phyloP scores from a whole-genome alignment of 2,888 invertebrate species.

The Nectonema munidae region DNA sequence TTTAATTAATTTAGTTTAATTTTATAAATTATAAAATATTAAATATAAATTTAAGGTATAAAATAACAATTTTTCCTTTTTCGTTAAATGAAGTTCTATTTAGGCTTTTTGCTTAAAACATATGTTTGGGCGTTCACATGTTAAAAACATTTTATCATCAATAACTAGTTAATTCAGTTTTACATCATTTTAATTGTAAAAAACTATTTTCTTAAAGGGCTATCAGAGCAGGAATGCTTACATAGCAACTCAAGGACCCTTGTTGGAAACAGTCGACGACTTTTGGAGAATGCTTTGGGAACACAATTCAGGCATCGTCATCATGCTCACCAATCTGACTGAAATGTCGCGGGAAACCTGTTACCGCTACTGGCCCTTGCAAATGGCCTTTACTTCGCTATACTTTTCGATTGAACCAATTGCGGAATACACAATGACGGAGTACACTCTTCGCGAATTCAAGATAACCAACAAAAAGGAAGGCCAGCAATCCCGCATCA shows the following conservation, averaged over 20 bases:
- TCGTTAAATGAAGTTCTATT: no score
- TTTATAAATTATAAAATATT: no score
- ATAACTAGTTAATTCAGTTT: no score
- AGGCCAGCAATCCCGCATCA: conserved; percentile 35
- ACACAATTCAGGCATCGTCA: conserved; percentile 90
- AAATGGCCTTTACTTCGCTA: conserved; percentile 75
- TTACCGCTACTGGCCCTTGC: conserved; percentile 96
- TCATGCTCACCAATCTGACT: conserved; percentile 83
- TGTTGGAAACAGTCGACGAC: conserved; percentile 78
- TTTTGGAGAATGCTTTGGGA: conserved; percentile 99
- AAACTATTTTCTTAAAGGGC: conserved; percentile 21
- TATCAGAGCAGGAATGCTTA: conserved; percentile 46
- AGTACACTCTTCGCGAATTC: conserved; percentile 88
- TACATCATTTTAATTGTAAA: no score
- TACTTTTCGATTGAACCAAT: conserved; percentile 95
- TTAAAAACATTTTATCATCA: no score
- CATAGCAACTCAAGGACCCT: conserved; percentile 87
- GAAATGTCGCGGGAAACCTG: conserved; percentile 97
- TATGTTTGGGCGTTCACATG: no score
- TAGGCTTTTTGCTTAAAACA: no score
- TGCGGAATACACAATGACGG: conserved; percentile 97
- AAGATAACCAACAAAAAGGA: conserved; percentile 70
- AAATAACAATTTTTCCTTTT: no score
- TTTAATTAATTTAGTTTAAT: no score
- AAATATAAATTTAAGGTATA: no score